Evolutionary conservation across 2,113 vertebrate genomes (phyloP).

Genomic region (Brienomyrus longianalis): DNA sequence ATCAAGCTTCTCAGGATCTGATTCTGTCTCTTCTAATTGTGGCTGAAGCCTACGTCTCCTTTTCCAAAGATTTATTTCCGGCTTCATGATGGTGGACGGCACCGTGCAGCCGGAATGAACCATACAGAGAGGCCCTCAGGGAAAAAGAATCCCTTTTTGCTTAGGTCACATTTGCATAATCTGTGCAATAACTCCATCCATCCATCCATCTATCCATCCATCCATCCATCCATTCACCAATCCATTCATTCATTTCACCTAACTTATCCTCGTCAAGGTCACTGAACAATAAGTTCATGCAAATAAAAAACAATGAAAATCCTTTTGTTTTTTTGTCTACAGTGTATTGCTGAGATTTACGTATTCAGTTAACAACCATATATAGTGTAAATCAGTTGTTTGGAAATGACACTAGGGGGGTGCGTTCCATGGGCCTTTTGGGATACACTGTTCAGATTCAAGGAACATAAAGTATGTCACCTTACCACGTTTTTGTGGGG

Average conservation of each 20-base stretch:
- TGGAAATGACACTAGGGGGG: neutral
- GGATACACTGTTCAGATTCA: neutral
- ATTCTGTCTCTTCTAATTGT: neutral
- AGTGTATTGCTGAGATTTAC: neutral
- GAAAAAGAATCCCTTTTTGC: neutral
- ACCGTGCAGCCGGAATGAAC: neutral
- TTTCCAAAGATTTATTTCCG: neutral
- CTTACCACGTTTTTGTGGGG: neutral
- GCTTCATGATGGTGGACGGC: neutral
- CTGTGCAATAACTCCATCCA: neutral
- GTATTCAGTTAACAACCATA: neutral
- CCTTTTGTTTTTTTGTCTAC: neutral
- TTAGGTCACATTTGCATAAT: neutral
- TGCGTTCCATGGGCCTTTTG: neutral
- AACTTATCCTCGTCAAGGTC: neutral
- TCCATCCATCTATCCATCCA: neutral
- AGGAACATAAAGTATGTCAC: neutral
- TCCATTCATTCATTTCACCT: neutral
- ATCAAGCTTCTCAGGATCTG: neutral
- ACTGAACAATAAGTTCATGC: neutral
- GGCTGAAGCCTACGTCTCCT: neutral
- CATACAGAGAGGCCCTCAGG: neutral
- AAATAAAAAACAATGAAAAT: neutral
- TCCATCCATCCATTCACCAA: neutral
- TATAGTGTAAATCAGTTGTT: neutral